phyloP scores from a whole-genome alignment of 1,140 invertebrate genomes.

The Limonius californicus region DNA sequence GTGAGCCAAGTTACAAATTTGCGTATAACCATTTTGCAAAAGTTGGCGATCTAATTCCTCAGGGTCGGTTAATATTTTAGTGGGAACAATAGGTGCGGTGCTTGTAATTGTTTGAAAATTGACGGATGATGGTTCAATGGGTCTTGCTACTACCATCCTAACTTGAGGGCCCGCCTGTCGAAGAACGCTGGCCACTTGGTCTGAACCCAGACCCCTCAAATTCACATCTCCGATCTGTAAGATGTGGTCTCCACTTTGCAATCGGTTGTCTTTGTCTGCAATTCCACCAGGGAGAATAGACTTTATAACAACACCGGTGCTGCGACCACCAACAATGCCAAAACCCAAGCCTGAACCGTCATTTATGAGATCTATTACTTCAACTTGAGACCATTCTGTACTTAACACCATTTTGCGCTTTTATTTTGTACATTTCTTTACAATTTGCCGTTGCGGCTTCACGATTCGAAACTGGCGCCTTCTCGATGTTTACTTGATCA shows the following conservation, averaged over 20 bases:
- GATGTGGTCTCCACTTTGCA: constrained; percentile 91
- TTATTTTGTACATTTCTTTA: constrained; percentile 13
- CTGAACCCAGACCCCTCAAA: constrained; percentile 85
- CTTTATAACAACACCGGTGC: constrained; percentile 96
- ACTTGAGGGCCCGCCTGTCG: constrained; percentile 83
- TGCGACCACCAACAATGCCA: constrained; percentile 90
- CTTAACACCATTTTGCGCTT: constrained; percentile 63
- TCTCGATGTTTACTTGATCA: constrained; percentile 4
- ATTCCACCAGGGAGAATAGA: constrained; percentile 88
- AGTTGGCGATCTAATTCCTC: constrained; percentile 77
- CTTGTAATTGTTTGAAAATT: constrained; percentile 58
- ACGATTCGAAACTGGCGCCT: background rate
- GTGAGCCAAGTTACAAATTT: constrained; percentile 11
- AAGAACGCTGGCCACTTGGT: constrained; percentile 89
- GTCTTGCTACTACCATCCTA: constrained; percentile 84
- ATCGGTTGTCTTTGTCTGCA: constrained; percentile 82
- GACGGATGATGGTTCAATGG: constrained; percentile 68
- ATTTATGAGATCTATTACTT: constrained; percentile 84
- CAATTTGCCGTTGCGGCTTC: background rate
- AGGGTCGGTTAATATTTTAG: constrained; percentile 75
- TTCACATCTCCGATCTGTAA: constrained; percentile 92
- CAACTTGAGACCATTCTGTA: constrained; percentile 90
- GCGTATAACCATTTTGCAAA: constrained; percentile 62
- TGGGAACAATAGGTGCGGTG: constrained; percentile 74
- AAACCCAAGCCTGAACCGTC: constrained; percentile 79